Evolutionary conservation across 1,140 invertebrate species (phyloP).

Genomic region (Orchesella cincta): DNA sequence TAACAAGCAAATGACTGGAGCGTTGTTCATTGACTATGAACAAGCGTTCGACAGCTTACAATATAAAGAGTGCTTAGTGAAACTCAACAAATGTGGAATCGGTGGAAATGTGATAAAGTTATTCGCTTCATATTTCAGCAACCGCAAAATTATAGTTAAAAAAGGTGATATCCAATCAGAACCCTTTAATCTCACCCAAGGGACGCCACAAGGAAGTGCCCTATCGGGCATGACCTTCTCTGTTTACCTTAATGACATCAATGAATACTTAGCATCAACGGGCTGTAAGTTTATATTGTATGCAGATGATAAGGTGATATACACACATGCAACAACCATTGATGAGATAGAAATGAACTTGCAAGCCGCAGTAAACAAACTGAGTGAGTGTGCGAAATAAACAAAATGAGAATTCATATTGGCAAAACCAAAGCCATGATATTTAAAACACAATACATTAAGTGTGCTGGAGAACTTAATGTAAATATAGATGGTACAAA

Average conservation of each 20-base stretch:
- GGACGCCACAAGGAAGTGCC: not conserved
- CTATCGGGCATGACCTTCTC: not conserved
- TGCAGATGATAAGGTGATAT: not conserved
- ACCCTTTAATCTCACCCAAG: not conserved
- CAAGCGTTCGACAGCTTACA: not conserved
- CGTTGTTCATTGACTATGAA: not conserved
- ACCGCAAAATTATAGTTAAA: not conserved
- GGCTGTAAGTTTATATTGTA: not conserved
- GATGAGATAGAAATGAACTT: not conserved
- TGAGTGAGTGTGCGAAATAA: not conserved
- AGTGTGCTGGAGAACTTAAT: not conserved
- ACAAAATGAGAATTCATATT: not conserved
- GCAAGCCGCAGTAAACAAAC: not conserved
- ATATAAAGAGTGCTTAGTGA: too few species aligned
- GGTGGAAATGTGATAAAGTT: not conserved
- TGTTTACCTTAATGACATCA: constrained; percentile 4
- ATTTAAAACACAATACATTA: not conserved
- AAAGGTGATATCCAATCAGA: not conserved
- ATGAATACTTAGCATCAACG: not conserved
- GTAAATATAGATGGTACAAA: not conserved
- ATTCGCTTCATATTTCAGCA: constrained; percentile 1
- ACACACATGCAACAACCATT: not conserved
- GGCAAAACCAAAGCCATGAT: not conserved
- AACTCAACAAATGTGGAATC: too few species aligned
- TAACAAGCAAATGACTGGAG: not conserved